Evolutionary conservation across 2,113 vertebrate species (phyloP).

Genomic region (Otocyon megalotis): DNA sequence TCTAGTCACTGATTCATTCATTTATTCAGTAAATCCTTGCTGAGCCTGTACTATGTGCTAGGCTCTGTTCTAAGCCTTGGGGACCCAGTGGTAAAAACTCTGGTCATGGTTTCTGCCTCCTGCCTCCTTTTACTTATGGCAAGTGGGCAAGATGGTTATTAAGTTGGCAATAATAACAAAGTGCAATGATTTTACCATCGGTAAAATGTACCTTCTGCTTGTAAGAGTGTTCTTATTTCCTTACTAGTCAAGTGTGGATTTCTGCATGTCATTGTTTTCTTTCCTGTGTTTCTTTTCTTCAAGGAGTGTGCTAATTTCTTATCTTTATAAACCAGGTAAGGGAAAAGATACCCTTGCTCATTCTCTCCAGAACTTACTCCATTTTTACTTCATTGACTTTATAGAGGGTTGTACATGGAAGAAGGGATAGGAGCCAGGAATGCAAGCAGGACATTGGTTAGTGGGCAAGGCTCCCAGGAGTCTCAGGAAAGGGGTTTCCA

Average conservation of each 20-base stretch:
- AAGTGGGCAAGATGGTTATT: neutral
- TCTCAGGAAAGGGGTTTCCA: neutral
- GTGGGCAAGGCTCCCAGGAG: no score
- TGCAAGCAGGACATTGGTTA: neutral
- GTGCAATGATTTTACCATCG: rapidly evolving
- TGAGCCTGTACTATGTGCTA: neutral
- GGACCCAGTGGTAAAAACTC: neutral
- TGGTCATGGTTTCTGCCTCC: neutral
- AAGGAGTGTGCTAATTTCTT: neutral
- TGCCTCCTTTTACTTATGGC: neutral
- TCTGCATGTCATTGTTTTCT: neutral
- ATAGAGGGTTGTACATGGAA: neutral
- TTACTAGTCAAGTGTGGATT: neutral
- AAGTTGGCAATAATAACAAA: neutral
- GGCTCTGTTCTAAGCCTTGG: neutral
- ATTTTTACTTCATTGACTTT: neutral
- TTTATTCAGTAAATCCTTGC: neutral
- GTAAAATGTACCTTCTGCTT: neutral
- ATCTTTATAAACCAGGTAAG: neutral
- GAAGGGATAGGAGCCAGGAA: neutral
- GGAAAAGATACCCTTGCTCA: neutral
- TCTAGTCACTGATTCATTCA: neutral
- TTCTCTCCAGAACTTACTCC: neutral
- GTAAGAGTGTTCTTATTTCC: neutral
- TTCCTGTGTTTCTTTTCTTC: neutral